Evolutionary conservation across 2,888 invertebrate genomes (phyloP), one percentile per base, ranked within the genome.

Genomic region (Odiellus spinosus): DNA sequence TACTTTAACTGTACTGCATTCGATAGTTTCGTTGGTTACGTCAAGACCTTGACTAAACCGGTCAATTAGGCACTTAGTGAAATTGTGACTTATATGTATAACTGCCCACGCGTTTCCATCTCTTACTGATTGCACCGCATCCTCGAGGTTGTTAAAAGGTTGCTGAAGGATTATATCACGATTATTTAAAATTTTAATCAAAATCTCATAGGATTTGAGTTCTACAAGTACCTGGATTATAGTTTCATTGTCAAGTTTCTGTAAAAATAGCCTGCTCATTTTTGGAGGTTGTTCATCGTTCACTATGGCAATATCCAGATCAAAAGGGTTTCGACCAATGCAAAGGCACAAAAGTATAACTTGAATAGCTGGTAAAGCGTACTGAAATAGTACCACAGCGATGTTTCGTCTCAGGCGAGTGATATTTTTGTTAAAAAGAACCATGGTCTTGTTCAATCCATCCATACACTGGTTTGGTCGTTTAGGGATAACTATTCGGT

Each of bases 81-180:
- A 93, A 63, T 90, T 90, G 59, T 82, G 80, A 19, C 84, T 82
- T 60, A 93, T 85, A 62, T 82, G 81, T 5, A 91, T 64, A 8
- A 82, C 82, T 2, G 88, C 90, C 90, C 91, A 91, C 0, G 83
- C 82, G 19, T 81, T 71, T 0, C 90, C 91, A 2, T 66, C 66
- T 33, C 73, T 68, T 1, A 90, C 88, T 0, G 83, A 83, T 32
- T 73, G 65, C 48, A 78, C 69, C 0, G 87, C 90, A 0, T 72
- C 68, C 0, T 18, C 40, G n/a, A 52, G 38, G 40, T 49, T 42
- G 6, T 41, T 38, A 36, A 21, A 52, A n/a, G 38, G 45, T 21
- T 42, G 40, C 52, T 52, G 40, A 3, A 45, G 42, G 19, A n/a
- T n/a, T n/a, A n/a, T n/a, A n/a, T n/a, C n/a, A n/a, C n/a, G n/a